Base-by-base conservation (phyloP, 2,888 invertebrate species). In the Oxytorus armatus region DNA sequence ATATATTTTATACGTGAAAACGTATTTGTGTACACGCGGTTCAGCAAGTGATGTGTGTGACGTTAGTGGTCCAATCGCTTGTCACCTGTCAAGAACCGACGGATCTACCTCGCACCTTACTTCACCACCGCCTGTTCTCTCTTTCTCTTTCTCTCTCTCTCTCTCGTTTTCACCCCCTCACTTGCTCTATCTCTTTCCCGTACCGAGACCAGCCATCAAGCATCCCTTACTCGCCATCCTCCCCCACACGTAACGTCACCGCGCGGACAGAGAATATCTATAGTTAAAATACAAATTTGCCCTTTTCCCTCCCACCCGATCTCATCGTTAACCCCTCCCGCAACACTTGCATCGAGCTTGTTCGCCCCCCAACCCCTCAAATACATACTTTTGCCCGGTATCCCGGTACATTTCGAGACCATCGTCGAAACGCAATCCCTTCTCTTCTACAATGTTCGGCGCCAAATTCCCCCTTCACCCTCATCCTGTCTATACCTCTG, bases 41-140 rank as follows among this genome's bases (percentile, higher is more conserved):
- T 83, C 84, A 84, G 83, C 86, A 83, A 88, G 87, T 88, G 87
- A 88, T 88, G 86, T 85, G 89, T 90, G 90, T 90, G 90, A 90
- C 90, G 89, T 90, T 90, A 90, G 90, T 90, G 89, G 89, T 88
- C 86, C 89, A 86, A 90, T 90, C 86, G 89, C 87, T 87, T 87
- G 89, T 90, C 89, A 90, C 88, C 88, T 89, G 89, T 90, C 89
- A 89, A 88, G 84, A 77, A 49, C 87, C 85, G 84, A 87, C 85
- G 86, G 82, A 83, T 85, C 75, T 47, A 76, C 82, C 85, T 82
- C 77, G 82, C 76, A 79, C 85, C 86, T 86, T 85, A 86, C 80
- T 79, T 74, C 72, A 82, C 77, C 83, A 76, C 65, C 80, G 49
- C 59, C 10, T 25, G 16, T 33, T 36, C 49, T 16, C 55, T 51